Evolutionary conservation across 2,113 vertebrate genomes (phyloP).

Genomic region (Platanista minor): DNA sequence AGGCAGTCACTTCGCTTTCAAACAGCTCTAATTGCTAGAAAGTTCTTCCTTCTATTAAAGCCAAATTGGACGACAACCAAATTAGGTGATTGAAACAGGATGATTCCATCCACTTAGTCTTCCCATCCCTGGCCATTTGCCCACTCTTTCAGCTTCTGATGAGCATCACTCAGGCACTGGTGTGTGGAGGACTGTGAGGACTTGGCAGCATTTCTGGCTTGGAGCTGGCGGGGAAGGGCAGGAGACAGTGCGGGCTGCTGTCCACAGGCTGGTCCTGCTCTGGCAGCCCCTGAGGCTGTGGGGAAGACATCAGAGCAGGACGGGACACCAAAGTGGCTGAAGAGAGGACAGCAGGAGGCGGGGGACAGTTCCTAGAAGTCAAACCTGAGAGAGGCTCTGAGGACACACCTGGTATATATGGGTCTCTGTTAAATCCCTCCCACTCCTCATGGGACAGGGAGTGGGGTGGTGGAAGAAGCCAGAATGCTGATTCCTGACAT

Average conservation of each 20-base stretch:
- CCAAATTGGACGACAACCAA: neutral
- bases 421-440: neutral
- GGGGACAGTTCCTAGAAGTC: neutral
- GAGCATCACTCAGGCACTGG: rapidly evolving
- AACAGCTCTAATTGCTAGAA: neutral
- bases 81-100: neutral
- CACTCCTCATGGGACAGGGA: neutral
- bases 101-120: neutral
- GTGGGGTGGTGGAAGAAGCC: neutral
- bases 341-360: neutral
- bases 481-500: neutral
- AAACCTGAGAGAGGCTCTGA: neutral
- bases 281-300: neutral
- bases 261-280: neutral
- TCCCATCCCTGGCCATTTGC: neutral
- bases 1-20: neutral
- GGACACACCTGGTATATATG: rapidly evolving
- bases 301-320: neutral
- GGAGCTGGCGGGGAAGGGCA: neutral
- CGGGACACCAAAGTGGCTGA: neutral
- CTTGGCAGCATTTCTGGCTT: neutral
- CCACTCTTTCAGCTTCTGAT: neutral
- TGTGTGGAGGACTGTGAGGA: neutral
- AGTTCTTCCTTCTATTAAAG: neutral
- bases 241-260: too few species aligned